Percentiles rank a stretch among this genome's conserved stretches.
Conservation (phyloP, 1,140 invertebrate genomes). For the Stenopsyche tienmushanensis region DNA sequence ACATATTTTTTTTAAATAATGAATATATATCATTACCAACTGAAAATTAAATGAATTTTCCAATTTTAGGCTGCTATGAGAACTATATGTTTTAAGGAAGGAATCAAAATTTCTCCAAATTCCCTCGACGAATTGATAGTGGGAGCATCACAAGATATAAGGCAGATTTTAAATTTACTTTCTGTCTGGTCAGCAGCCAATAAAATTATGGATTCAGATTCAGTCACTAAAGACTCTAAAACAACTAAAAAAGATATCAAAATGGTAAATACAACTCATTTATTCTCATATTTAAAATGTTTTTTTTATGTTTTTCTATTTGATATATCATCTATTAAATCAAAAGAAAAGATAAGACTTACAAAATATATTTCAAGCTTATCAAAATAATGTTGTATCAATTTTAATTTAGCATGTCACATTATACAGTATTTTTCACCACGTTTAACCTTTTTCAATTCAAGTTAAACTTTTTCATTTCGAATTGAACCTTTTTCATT, state of each 20-base stretch:
- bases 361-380: no score
- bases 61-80: constrained; percentile 77
- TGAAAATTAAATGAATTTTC: constrained; percentile 4
- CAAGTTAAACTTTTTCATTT: no score
- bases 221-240: constrained; percentile 57
- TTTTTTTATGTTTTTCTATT: no score
- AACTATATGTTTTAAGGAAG: constrained; percentile 90
- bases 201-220: constrained; percentile 55
- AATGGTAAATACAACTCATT: constrained; percentile 65
- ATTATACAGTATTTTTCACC: no score
- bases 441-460: no score
- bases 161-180: constrained; percentile 89
- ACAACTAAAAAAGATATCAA: constrained; percentile 78
- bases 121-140: constrained; percentile 81
- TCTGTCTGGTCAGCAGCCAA: constrained; percentile 70
- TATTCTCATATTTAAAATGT: no score
- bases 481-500: no score
- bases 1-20: neutral
- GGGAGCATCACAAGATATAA: constrained; percentile 88
- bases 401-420: no score
- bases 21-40: neutral
- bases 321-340: no score
- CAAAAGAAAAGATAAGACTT: no score
- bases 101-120: constrained; percentile 76
- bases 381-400: no score